A percentile compares a stretch with the other conserved stretches of the same genome.
phyloP scores from a whole-genome alignment of 2,797 vertebrate species.

The Centroberyx gerrardi region DNA sequence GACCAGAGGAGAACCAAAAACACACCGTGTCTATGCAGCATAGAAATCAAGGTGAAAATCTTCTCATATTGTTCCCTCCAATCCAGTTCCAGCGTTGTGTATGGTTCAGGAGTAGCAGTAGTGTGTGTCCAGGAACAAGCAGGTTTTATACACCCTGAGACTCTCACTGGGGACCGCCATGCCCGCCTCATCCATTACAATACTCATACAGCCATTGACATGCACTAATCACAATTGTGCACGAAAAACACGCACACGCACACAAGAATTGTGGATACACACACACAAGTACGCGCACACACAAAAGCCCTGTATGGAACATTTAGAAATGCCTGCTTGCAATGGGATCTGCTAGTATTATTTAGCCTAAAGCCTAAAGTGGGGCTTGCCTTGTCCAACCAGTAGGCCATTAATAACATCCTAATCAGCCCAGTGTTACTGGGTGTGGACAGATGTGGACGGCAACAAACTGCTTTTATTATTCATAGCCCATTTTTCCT shows the following conservation, averaged over 20 bases:
- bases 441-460: conserved; percentile 74
- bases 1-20: neutral
- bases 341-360: conserved; percentile 19
- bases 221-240: conserved; percentile 69
- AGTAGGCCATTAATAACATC: conserved; percentile 65
- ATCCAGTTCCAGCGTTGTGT: conserved; percentile 1
- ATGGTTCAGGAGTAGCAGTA: conserved; percentile 12
- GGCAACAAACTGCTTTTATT: conserved; percentile 58
- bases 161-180: conserved; percentile 74
- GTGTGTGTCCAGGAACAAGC: conserved; percentile 38
- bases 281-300: conserved; percentile 4
- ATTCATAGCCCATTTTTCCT: conserved; percentile 60
- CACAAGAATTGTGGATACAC: conserved; percentile 26
- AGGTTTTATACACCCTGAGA: conserved; percentile 71
- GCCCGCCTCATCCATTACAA: conserved; percentile 82
- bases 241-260: conserved; percentile 7
- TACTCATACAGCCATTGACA: conserved; percentile 70
- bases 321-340: conserved; percentile 34
- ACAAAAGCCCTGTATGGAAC: conserved; percentile 11
- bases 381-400: conserved; percentile 32
- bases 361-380: conserved; percentile 61
- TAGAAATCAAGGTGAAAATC: neutral
- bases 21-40: neutral
- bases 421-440: conserved; percentile 64
- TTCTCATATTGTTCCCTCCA: neutral